A percentile compares a stretch with the other conserved stretches of the same genome.
Conservation (phyloP, 2,797 vertebrate species). For the Diplodus sargus region DNA sequence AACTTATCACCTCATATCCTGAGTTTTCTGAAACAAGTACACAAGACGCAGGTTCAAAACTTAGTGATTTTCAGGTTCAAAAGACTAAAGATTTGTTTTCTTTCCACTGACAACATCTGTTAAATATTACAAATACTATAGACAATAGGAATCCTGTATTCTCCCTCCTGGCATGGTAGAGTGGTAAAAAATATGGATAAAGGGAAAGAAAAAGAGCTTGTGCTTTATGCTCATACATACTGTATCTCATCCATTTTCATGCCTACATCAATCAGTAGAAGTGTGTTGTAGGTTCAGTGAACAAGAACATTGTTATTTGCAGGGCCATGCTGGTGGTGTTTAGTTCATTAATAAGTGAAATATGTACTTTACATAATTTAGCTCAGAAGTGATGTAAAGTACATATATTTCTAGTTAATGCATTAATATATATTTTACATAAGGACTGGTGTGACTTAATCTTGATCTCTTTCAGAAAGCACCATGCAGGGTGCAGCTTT, state of each 20-base stretch:
- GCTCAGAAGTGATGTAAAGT: neutral
- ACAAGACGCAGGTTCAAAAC: neutral
- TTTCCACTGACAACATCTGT: neutral
- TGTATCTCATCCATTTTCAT: constrained; percentile 56
- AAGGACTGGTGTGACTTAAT: neutral
- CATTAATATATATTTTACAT: neutral
- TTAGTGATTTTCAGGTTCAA: neutral
- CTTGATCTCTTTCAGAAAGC: neutral
- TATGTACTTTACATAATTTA: neutral
- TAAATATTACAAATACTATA: neutral
- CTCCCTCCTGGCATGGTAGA: constrained; percentile 70
- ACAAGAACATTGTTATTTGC: neutral
- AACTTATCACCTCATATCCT: neutral
- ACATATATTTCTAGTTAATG: neutral
- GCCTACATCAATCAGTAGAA: constrained; percentile 18
- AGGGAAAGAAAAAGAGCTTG: neutral
- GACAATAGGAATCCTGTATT: neutral
- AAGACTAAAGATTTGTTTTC: neutral
- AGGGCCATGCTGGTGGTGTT: neutral
- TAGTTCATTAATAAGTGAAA: neutral
- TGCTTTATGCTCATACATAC: constrained; percentile 13
- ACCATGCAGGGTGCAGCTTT: neutral
- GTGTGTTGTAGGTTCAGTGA: neutral
- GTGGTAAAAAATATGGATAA: neutral
- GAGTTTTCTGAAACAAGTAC: neutral